These are phyloP conservation scores for Brachyrhaphis roseni DNA, from an alignment of 2,797 vertebrate species.

Conservation along the genomic window DNA sequence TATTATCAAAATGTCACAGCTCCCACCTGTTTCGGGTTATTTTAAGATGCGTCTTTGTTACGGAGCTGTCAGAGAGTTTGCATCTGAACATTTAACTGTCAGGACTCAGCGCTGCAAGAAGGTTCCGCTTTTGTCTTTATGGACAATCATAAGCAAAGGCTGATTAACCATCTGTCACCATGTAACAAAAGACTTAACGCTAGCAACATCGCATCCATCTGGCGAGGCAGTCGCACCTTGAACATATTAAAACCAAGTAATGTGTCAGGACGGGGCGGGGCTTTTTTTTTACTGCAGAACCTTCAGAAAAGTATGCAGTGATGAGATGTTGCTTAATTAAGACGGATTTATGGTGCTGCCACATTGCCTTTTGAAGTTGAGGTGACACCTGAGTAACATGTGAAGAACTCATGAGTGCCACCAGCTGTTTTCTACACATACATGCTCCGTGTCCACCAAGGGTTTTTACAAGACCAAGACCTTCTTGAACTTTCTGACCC, in stretches of 20 bases:
- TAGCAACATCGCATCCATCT: conserved; percentile 30
- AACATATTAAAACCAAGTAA: conserved; percentile 46
- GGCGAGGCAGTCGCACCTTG: conserved; percentile 54
- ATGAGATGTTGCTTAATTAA: conserved; percentile 50
- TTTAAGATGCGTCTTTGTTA: conserved; percentile 17
- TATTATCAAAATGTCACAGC: conserved; percentile 17
- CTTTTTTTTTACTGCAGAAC: conserved; percentile 42
- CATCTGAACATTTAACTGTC: conserved; percentile 5
- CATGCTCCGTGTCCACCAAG: not conserved
- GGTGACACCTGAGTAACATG: conserved; percentile 21
- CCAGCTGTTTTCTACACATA: not conserved
- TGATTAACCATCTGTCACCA: conserved; percentile 54
- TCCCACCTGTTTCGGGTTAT: conserved; percentile 20
- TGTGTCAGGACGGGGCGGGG: conserved; percentile 29
- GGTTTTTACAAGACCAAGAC: not conserved
- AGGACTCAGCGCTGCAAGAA: not conserved
- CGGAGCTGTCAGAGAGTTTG: conserved; percentile 5
- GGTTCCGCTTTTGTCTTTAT: conserved; percentile 24
- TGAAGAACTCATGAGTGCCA: not conserved
- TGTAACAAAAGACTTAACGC: conserved; percentile 28
- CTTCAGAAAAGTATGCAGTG: conserved; percentile 35
- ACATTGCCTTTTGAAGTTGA: conserved; percentile 44
- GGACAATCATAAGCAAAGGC: conserved; percentile 25
- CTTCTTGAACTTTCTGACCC: conserved; percentile 5
- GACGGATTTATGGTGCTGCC: conserved; percentile 45